Conservation (phyloP, 2,888 invertebrate species). For the Sussaba pulchella region DNA sequence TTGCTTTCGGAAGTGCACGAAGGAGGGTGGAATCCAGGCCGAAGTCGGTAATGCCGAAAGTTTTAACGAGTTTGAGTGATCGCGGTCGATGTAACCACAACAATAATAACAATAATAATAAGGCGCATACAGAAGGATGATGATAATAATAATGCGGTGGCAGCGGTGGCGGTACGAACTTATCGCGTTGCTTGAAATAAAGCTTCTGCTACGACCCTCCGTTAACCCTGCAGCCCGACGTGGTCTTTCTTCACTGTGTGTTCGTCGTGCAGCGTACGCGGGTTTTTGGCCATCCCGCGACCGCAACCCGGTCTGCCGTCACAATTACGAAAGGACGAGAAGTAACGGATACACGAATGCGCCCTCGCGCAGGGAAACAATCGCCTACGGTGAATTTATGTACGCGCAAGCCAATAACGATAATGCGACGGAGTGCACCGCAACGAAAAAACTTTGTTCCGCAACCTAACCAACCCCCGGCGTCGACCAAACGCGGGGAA, state of each 20-base stretch:
- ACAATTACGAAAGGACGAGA: constrained; percentile 50
- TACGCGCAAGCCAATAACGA: constrained; percentile 62
- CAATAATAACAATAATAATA: constrained; percentile 82
- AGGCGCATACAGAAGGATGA: constrained; percentile 68
- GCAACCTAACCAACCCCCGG: not conserved
- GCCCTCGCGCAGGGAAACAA: constrained; percentile 20
- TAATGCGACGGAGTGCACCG: constrained; percentile 60
- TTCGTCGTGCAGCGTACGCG: constrained; percentile 36
- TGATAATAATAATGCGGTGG: constrained; percentile 73
- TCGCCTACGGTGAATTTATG: constrained; percentile 60
- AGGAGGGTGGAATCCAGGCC: constrained; percentile 79
- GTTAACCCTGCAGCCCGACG: constrained; percentile 39
- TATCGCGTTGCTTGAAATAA: constrained; percentile 77
- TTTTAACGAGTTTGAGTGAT: constrained; percentile 84
- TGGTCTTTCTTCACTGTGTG: constrained; percentile 47
- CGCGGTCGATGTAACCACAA: constrained; percentile 83
- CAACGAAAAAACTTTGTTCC: constrained; percentile 38
- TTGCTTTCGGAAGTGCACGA: constrained; percentile 73
- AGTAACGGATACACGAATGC: constrained; percentile 35
- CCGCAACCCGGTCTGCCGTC: constrained; percentile 35
- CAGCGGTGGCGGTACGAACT: constrained; percentile 78
- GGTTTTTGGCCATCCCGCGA: constrained; percentile 29
- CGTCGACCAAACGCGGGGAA: constrained; percentile 7
- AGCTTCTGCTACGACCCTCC: constrained; percentile 66
- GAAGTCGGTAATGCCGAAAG: constrained; percentile 83